Evolutionary conservation across 2,888 invertebrate species (phyloP), one percentile per base, ranked within the genome.

Genomic region (Epicampocera succincta): DNA sequence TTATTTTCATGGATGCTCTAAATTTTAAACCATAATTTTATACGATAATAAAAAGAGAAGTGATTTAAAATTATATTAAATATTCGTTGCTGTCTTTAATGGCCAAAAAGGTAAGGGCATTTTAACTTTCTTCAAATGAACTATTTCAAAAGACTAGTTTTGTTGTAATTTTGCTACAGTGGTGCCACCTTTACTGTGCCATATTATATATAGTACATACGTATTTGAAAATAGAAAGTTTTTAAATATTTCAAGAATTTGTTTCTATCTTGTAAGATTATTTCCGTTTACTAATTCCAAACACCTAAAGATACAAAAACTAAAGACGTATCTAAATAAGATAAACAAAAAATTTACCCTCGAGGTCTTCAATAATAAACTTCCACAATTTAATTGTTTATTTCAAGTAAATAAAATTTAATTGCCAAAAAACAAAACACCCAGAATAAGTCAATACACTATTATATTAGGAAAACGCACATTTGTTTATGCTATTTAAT

Each of bases 381-480:
- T 78, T 78, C 58, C 50, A 42, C 58, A 72, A 38, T 78, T 72
- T 38, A 78, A 66, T 72, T 78, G 58, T 60, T 19, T 66, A 66
- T 60, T 60, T 60, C n/a, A 52, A 66, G 72, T 78, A 66, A 50
- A 66, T 72, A 72, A 72, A 78, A 65, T 77, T 65, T 58, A 72
- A 71, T 66, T 72, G 50, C 50, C 65, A 72, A 50, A n/a, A 54
- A 38, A 77, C 12, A 25, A 56, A 19, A 29, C 12, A 38, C 33
- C 38, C 44, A 63, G 48, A 50, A 13, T 29, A 50, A 69, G 54
- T 69, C 54, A 19, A 58, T 40, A 68, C 40, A 61, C 15, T 40
- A 29, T 46, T 50, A 58, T 44, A 48, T 61, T 17, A 54, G 46
- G 13, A 38, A 61, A 44, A 61, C 46, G 15, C 19, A 40, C 42